Conservation (phyloP, 2,113 vertebrate species). For the Carlito syrichta region DNA sequence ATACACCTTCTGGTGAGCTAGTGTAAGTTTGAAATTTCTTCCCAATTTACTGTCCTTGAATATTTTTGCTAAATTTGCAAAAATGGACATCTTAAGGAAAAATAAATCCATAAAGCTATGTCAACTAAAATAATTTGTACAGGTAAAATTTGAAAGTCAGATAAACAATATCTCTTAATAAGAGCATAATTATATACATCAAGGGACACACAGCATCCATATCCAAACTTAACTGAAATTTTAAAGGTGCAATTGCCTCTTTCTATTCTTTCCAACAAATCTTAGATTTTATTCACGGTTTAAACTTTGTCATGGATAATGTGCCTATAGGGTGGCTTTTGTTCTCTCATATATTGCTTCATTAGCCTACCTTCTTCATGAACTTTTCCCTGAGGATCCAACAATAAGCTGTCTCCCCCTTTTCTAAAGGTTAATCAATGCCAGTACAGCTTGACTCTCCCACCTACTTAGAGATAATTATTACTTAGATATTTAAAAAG, state of each 20-base stretch:
- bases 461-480: background rate
- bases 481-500: slow-evolving; percentile 2
- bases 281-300: background rate
- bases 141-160: background rate
- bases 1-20: rapidly evolving
- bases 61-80: background rate
- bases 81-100: background rate
- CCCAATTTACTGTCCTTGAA: background rate
- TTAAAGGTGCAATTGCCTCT: background rate
- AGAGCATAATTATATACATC: background rate
- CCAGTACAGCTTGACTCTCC: background rate
- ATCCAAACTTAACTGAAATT: background rate
- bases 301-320: background rate
- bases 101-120: background rate
- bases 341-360: background rate
- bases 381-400: background rate
- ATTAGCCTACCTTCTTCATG: background rate
- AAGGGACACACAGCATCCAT: background rate
- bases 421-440: slow-evolving; percentile 43
- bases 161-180: background rate
- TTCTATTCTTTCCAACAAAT: background rate
- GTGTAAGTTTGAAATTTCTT: background rate
- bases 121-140: background rate
- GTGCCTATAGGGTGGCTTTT: background rate
- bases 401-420: background rate